Evolutionary conservation across 2,113 vertebrate genomes (phyloP).

Genomic region (Gadus macrocephalus): DNA sequence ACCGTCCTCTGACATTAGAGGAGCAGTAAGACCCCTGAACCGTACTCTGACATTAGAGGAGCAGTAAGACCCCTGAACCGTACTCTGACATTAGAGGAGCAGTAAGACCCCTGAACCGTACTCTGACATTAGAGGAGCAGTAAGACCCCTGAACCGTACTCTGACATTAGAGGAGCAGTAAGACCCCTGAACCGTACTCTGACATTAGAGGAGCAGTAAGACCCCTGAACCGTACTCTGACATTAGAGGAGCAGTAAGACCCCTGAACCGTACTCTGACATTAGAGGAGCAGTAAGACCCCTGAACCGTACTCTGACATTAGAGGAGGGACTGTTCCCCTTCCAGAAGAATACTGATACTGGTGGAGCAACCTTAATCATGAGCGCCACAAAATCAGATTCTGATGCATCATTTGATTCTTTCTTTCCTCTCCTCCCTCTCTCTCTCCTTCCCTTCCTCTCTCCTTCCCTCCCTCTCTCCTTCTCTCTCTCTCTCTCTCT

Average conservation of each 20-base stretch:
- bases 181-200: conserved; percentile 38
- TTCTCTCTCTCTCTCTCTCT: too few species aligned
- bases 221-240: not conserved
- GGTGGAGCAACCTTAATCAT: too few species aligned
- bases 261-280: conserved; percentile 70
- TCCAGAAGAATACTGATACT: too few species aligned
- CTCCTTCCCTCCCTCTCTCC: too few species aligned
- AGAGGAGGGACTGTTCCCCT: too few species aligned
- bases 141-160: conserved; percentile 57
- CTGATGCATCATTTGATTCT: too few species aligned
- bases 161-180: conserved; percentile 83
- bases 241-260: conserved; percentile 86
- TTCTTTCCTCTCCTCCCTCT: too few species aligned
- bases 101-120: conserved; percentile 71
- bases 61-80: conserved; percentile 76
- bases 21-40: conserved; percentile 81
- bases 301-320: too few species aligned
- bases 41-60: conserved; percentile 66
- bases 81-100: conserved; percentile 91
- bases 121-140: conserved; percentile 79
- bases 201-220: conserved; percentile 86
- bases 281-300: conserved; percentile 92
- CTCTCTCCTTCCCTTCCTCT: too few species aligned
- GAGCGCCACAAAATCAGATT: too few species aligned
- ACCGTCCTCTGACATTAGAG: too few species aligned